Percentiles rank a stretch among this genome's conserved stretches.
These are phyloP conservation scores for Fukomys damarensis DNA, from an alignment of 2,113 vertebrate species.

Conservation along the genomic window DNA sequence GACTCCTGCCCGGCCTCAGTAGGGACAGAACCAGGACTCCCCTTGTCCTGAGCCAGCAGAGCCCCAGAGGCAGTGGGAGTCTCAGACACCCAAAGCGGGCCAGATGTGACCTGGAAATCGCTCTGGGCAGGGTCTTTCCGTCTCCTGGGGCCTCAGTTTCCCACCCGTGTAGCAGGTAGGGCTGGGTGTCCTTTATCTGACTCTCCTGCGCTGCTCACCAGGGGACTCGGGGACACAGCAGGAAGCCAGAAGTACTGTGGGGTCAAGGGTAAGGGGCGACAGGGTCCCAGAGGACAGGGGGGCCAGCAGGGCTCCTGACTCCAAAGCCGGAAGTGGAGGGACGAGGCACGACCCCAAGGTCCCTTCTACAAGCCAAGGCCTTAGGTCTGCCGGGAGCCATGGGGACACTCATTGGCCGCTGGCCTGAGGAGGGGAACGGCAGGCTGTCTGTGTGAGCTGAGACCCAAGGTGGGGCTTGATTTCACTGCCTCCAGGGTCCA, in stretches of 20 bases:
- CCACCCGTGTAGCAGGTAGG: background rate
- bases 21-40: no score
- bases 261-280: background rate
- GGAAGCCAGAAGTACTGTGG: background rate
- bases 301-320: background rate
- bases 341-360: background rate
- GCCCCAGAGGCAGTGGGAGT: background rate
- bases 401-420: background rate
- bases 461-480: background rate
- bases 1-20: background rate
- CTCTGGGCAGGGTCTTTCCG: background rate
- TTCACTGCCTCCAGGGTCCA: background rate
- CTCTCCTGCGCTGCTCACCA: background rate
- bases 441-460: background rate
- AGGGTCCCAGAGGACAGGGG: background rate
- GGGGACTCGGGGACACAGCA: background rate
- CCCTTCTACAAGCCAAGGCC: background rate
- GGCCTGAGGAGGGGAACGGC: background rate
- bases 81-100: background rate
- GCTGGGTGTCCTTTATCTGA: background rate
- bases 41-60: background rate
- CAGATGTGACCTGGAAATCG: background rate
- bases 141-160: background rate
- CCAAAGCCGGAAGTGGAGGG: background rate
- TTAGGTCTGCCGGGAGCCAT: background rate